Percentiles rank a stretch among this genome's conserved stretches.
These are phyloP conservation scores for Prolemur simus DNA, from an alignment of 2,113 vertebrate species.

Conservation along the genomic window DNA sequence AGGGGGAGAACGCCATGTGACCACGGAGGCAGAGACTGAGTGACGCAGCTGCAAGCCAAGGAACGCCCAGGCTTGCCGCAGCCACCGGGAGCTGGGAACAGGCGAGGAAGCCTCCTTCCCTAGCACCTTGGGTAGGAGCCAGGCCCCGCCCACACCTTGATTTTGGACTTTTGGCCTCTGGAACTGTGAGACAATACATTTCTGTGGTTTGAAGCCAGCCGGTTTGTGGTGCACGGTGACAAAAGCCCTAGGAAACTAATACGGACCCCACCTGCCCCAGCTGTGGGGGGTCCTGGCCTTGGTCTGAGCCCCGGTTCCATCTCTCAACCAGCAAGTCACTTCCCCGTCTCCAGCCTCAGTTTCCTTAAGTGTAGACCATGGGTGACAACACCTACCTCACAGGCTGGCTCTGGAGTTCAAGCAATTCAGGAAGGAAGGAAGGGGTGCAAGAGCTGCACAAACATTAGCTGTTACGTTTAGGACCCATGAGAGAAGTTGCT, in stretches of 20 bases:
- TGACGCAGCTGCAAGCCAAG: neutral
- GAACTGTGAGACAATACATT: neutral
- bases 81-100: neutral
- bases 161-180: neutral
- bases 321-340: neutral
- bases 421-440: neutral
- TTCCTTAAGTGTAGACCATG: neutral
- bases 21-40: neutral
- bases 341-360: neutral
- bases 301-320: neutral
- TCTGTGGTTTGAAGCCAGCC: neutral
- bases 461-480: neutral
- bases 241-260: neutral
- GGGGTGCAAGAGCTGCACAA: neutral
- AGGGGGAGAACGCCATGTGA: rapidly evolving
- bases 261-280: rapidly evolving
- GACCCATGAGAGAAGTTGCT: neutral
- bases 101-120: too few species aligned
- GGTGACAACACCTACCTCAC: neutral
- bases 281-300: neutral
- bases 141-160: neutral
- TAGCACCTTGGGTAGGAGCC: neutral
- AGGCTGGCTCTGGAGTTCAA: neutral
- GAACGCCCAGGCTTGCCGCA: neutral
- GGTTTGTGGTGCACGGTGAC: neutral